Evolutionary conservation across 2,113 vertebrate species (phyloP).

Genomic region (Clarias batrachus): DNA sequence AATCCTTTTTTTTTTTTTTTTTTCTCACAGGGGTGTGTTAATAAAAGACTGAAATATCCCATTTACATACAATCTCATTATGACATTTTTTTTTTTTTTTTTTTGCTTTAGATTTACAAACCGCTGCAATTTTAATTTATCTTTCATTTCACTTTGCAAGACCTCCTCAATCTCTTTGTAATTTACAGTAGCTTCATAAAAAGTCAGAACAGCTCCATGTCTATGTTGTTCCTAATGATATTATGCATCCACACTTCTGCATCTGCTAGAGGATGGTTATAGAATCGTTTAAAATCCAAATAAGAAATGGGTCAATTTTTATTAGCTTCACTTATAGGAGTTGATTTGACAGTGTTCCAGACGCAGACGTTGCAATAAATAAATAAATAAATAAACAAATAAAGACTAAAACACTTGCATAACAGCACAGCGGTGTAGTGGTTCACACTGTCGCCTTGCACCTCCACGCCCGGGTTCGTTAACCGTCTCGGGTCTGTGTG

Average conservation of each 20-base stretch:
- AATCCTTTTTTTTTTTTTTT: not conserved
- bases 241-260: not conserved
- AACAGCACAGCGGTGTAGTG: too few species aligned
- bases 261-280: not conserved
- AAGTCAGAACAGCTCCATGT: conserved; percentile 5
- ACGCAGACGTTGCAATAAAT: not conserved
- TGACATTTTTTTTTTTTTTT: not conserved
- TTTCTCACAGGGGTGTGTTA: too few species aligned
- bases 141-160: not conserved
- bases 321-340: not conserved
- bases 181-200: conserved; percentile 6
- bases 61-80: too few species aligned
- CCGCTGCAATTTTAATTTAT: not conserved
- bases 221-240: conserved; percentile 34
- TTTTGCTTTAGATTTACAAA: not conserved
- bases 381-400: not conserved
- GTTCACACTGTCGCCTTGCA: too few species aligned
- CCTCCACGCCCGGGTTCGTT: too few species aligned
- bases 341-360: not conserved
- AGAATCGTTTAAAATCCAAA: conserved; percentile 5
- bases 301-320: not conserved
- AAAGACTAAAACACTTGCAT: not conserved
- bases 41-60: too few species aligned
- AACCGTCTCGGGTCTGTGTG: too few species aligned
- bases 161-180: not conserved